A percentile compares a stretch with the other conserved stretches of the same genome.
These are phyloP conservation scores for Zoroaster sp. DNA, from an alignment of 53 echinoderm and acorn worm species.

Conservation along the genomic window DNA sequence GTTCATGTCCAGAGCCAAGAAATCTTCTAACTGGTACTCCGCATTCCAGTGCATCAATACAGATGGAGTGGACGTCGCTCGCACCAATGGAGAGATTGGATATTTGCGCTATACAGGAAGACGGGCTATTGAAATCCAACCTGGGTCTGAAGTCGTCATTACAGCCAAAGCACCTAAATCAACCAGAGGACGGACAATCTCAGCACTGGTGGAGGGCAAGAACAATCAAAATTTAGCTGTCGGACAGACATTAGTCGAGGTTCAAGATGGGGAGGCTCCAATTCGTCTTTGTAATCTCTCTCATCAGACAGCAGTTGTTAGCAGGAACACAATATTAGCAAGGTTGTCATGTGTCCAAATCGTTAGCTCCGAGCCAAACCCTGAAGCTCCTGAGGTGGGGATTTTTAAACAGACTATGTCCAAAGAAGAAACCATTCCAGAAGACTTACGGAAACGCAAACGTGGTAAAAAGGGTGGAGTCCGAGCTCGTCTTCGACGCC, in stretches of 20 bases:
- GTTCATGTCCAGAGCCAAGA: not conserved
- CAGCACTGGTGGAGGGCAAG: not conserved
- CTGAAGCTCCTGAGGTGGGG: not conserved
- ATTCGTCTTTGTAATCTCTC: not conserved
- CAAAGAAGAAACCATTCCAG: too few species aligned
- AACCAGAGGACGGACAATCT: not conserved
- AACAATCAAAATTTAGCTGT: not conserved
- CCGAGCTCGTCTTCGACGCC: too few species aligned
- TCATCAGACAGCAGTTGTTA: not conserved
- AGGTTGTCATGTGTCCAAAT: not conserved
- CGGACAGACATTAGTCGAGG: not conserved
- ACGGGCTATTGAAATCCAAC: not conserved
- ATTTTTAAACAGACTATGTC: too few species aligned
- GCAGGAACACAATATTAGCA: not conserved
- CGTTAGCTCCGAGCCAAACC: not conserved
- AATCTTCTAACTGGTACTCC: not conserved
- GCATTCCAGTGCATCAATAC: slow-evolving; percentile 15
- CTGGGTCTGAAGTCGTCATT: not conserved
- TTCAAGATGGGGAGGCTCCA: not conserved
- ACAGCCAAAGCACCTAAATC: not conserved
- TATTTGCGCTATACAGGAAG: not conserved
- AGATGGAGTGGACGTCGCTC: not conserved
- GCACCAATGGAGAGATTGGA: not conserved
- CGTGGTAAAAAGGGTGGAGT: too few species aligned
- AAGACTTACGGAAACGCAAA: too few species aligned